Evolutionary conservation across 92 coral and sea anemone genomes (phyloP), one percentile per base, ranked within the genome.

Genomic region (Actinostola sp.): DNA sequence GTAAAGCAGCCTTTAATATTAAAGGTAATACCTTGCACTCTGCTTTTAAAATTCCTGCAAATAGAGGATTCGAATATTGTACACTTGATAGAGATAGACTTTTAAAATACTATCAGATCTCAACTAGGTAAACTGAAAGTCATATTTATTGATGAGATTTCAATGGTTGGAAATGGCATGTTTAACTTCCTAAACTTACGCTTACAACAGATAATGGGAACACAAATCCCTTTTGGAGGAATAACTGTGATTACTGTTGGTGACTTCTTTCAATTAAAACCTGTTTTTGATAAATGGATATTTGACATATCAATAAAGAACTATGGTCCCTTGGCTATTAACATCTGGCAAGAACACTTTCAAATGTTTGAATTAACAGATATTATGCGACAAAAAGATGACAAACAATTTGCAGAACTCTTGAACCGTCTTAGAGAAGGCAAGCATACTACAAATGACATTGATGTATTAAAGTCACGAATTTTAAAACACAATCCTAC

Each of bases 151-250:
- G 91, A 85, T 61, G 85, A 85, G 65, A 75, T 89, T 17, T 80
- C 85, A 16, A 84, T 89, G 90, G 93, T 88, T 38, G 92, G 89
- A 52, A 78, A 63, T 77, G 83, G 93, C n/a, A 66, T 88, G 86
- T 83, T 88, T 65, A 78, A 82, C 44, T 87, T 87, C 54, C 49
- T 86, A 19, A 72, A 86, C 45, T 71, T 86, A 57, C 51, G 88
- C 3, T 67, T 86, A 38, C 92, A 82, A 39, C 84, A n/a, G n/a
- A n/a, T n/a, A n/a, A n/a, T n/a, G n/a, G n/a, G n/a, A n/a, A n/a
- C n/a, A n/a, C n/a, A n/a, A n/a, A n/a, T n/a, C n/a, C n/a, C n/a
- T n/a, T 85, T 85, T 85, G 90, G 90, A 53, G 82, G 62, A 30
- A 36, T 86, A 50, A 73, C 76, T 43, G 20, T 88, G 33, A 83